Conservation (phyloP, 2,113 vertebrate genomes). For the Melospiza georgiana region DNA sequence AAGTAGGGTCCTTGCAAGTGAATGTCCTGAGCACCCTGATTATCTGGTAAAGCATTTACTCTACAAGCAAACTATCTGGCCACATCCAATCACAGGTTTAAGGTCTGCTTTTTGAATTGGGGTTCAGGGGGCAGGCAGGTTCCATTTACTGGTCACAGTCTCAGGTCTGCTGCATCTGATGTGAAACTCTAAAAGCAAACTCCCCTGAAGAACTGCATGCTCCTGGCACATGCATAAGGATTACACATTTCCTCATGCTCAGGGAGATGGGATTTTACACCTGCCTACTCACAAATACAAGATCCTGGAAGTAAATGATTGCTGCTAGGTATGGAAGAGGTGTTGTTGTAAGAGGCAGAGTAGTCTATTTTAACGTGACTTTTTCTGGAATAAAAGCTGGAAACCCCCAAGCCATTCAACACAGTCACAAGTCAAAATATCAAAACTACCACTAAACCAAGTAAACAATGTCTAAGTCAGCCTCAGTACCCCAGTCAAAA, state of each 20-base stretch:
- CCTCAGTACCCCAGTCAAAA: not conserved
- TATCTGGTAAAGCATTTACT: not conserved
- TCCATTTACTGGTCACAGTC: not conserved
- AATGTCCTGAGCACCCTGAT: not conserved
- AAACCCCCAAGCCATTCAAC: not conserved
- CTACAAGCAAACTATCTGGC: not conserved
- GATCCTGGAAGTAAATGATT: not conserved
- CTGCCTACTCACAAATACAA: not conserved
- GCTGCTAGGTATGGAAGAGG: not conserved
- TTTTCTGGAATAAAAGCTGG: not conserved
- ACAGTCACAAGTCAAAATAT: not conserved
- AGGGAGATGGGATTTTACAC: not conserved
- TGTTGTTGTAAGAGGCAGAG: not conserved
- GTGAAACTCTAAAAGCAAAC: not conserved
- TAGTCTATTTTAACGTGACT: not conserved
- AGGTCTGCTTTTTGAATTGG: not conserved
- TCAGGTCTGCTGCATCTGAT: not conserved
- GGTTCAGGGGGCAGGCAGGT: accelerated
- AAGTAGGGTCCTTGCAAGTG: not conserved
- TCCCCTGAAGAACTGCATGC: not conserved
- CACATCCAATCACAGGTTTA: not conserved
- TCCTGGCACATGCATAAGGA: not conserved
- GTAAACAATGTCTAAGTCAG: not conserved
- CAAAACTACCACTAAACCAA: not conserved
- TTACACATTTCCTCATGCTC: not conserved